These are phyloP conservation scores for Sialis fuliginosa DNA, from an alignment of 2,888 invertebrate genomes.

Conservation along the genomic window DNA sequence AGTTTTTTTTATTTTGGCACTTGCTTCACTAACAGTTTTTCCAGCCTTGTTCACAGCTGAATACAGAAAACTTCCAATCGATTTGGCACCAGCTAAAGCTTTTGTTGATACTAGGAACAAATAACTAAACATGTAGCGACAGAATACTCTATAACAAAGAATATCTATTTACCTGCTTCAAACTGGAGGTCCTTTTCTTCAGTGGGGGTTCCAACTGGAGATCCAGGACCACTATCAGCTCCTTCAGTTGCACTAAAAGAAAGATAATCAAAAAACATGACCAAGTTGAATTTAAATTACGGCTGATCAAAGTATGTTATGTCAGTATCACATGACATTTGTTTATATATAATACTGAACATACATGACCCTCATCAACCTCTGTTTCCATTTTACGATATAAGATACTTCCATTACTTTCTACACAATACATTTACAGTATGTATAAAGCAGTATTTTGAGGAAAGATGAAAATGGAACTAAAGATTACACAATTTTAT, in stretches of 20 bases:
- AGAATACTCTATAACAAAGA: neutral
- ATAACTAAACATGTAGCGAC: neutral
- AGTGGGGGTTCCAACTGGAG: slow-evolving; percentile 58
- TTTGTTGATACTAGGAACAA: slow-evolving; percentile 59
- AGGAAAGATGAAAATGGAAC: too few species aligned
- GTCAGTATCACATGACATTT: too few species aligned
- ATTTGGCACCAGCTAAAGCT: slow-evolving; percentile 77
- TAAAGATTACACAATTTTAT: too few species aligned
- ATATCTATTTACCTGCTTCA: slow-evolving; percentile 41
- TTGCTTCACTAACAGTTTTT: slow-evolving; percentile 76
- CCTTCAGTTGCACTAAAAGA: slow-evolving; percentile 69
- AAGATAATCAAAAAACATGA: slow-evolving; percentile 1
- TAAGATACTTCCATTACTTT: too few species aligned
- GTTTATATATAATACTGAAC: too few species aligned
- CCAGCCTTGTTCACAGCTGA: slow-evolving; percentile 94
- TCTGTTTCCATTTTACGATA: too few species aligned
- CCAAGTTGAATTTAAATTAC: too few species aligned
- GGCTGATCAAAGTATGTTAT: too few species aligned
- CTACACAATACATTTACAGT: too few species aligned
- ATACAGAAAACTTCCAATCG: slow-evolving; percentile 81
- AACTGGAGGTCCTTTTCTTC: slow-evolving; percentile 66
- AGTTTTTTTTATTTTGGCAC: slow-evolving; percentile 86
- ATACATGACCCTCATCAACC: too few species aligned
- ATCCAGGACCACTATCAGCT: slow-evolving; percentile 73
- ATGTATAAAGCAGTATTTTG: too few species aligned